These are phyloP conservation scores for Epinotia demarniana DNA, from an alignment of 2,888 invertebrate genomes.

Conservation along the genomic window DNA sequence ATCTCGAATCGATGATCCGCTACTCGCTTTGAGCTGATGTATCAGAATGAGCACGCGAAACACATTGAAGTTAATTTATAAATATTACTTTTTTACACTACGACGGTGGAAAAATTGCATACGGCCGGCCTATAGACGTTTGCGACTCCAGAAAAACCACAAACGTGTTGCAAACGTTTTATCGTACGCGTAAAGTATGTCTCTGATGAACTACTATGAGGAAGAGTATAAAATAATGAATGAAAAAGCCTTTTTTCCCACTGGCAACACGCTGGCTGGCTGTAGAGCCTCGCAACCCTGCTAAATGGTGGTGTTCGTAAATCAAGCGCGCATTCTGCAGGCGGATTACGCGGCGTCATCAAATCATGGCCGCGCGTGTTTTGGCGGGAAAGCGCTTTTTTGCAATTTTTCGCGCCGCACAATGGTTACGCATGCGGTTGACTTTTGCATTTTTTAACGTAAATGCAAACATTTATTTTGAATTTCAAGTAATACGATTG, in stretches of 20 bases:
- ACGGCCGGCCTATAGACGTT: no score
- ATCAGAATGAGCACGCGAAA: no score
- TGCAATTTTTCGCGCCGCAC: slow-evolving; percentile 31
- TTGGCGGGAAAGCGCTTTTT: slow-evolving; percentile 31
- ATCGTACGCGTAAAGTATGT: no score
- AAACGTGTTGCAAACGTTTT: no score
- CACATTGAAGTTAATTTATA: no score
- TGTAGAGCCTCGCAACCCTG: slow-evolving; percentile 34
- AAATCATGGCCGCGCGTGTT: slow-evolving; percentile 51
- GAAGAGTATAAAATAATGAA: no score
- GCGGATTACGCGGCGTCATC: slow-evolving; percentile 54
- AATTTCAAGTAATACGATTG: not conserved
- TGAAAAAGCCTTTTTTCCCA: not conserved
- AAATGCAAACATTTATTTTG: not conserved
- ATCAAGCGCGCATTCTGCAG: slow-evolving; percentile 61
- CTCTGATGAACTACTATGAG: no score
- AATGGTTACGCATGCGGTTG: not conserved
- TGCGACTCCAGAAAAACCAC: no score
- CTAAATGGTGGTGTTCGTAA: slow-evolving; percentile 54
- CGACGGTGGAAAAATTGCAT: no score
- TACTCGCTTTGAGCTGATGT: no score
- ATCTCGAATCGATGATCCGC: no score
- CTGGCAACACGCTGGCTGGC: slow-evolving; percentile 1
- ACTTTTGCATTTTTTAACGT: not conserved
- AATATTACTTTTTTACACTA: no score